Evolutionary conservation across 2,113 vertebrate genomes (phyloP).

Genomic region (Hassar affinis): DNA sequence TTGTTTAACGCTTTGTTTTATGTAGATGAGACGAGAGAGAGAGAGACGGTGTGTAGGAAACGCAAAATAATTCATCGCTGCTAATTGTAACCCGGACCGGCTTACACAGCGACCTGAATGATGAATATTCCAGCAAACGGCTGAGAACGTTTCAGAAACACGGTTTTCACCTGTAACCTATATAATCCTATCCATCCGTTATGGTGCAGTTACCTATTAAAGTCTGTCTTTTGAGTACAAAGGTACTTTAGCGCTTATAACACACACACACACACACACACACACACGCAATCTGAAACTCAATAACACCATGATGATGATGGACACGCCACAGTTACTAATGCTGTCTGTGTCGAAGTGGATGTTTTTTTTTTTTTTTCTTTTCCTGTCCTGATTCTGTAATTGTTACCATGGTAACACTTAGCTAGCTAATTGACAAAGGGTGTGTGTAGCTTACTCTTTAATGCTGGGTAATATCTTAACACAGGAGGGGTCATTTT

Average conservation of each 20-base stretch:
- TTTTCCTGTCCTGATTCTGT: neutral
- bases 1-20: neutral
- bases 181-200: neutral
- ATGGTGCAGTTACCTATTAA: neutral
- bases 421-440: neutral
- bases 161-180: neutral
- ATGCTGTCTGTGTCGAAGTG: neutral
- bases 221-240: neutral
- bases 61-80: neutral
- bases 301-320: neutral
- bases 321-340: neutral
- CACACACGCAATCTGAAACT: neutral
- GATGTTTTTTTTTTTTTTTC: neutral
- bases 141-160: neutral
- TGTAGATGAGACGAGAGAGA: no score
- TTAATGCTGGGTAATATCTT: neutral
- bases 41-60: no score
- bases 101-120: neutral
- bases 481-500: neutral
- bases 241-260: neutral
- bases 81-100: neutral
- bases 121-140: no score
- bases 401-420: slow-evolving; percentile 17
- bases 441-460: neutral
- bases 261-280: neutral